Base-by-base conservation (phyloP, 2,888 invertebrate genomes). In the Lithophane leautieri region DNA sequence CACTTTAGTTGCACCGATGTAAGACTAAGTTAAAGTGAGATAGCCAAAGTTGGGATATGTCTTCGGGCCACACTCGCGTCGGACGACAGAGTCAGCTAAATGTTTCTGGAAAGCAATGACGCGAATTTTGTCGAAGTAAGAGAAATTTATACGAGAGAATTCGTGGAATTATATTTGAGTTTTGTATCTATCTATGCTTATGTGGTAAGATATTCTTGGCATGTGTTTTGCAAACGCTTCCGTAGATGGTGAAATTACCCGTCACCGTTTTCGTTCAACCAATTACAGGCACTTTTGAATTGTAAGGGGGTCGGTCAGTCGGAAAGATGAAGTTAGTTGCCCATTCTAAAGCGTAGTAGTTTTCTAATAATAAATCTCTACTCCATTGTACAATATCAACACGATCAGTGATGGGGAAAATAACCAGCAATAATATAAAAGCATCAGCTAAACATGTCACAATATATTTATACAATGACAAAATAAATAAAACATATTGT, bases 11-110 rank as follows among this genome's bases (percentile, higher is more conserved):
- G 68, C 62, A 56, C 56, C 63, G 66, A 69, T 50, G 66, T 65
- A 56, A 78, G 83, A 75, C 60, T 42, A 66, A 79, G 70, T 83
- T 76, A 34, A 70, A 79, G 71, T 66, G 61, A 71, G 73, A 77
- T 70, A 60, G 73, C 44, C 66, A 62, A 73, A 81, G 65, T 83
- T 77, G 69, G 58, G 54, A 70, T 42, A 69, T 83, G 73, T 71
- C 62, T 67, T 12, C 58, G 25, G 67, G 76, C 73, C 22, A 16
- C n/a, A 47, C 58, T 62, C 62, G 61, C 56, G 11, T 14, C 16
- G n/a, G 28, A 34, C 65, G 40, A 19, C 56, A n/a, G 52, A 76
- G 50, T 71, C 79, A 65, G 80, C 80, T 47, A 47, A 68, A 73
- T 76, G 67, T 71, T 56, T 60, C 73, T 61, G 34, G n/a, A 50